Base-by-base conservation (phyloP, 2,797 vertebrate genomes). In the Coregonus sp. region DNA sequence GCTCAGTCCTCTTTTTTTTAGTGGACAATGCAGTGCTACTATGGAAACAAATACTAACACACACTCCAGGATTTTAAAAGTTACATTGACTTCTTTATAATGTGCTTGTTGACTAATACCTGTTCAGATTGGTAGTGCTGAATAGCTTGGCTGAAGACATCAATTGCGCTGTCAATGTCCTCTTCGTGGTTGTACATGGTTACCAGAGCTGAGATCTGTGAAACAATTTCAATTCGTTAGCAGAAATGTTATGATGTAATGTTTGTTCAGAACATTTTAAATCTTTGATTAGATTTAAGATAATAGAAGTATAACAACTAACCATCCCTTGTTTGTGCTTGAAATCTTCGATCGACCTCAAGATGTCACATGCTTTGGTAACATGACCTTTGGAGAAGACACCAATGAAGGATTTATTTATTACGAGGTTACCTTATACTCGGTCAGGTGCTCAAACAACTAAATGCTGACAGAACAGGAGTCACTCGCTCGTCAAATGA, bases 171-270 rank as follows among this genome's bases (percentile, higher is more conserved):
- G 84, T 99, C 98, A 1, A 99, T 97, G 91, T 99, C 97, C 88
- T 99, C 98, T 89, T 99, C 98, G 0, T 99, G 97, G 72, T 95
- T 96, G 85, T 99, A 99, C 97, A 99, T 97, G 0, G 96, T 98
- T 56, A 99, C 97, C 88, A 99, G 85, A 0, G 97, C 98, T 6
- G 98, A 99, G 11, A 99, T 90, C 98, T 99, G 79, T 14, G 35
- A 33, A 2, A 0, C 0, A 9, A n/a, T 12, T 31, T 61, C 56
- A 35, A 35, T 15, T 14, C 9, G 29, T 35, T 15, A 31, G 65
- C 7, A 47, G 40, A 9, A 47, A 2, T 1, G 4, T 1, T 9
- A 37, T 3, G 5, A 18, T 59, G 52, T 16, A 6, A 29, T 15
- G 2, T 76, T 18, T 20, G 1, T 15, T 56, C 14, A 29, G 29